Conservation (phyloP, 2,888 invertebrate species). For the Blastobasis lacticolella region DNA sequence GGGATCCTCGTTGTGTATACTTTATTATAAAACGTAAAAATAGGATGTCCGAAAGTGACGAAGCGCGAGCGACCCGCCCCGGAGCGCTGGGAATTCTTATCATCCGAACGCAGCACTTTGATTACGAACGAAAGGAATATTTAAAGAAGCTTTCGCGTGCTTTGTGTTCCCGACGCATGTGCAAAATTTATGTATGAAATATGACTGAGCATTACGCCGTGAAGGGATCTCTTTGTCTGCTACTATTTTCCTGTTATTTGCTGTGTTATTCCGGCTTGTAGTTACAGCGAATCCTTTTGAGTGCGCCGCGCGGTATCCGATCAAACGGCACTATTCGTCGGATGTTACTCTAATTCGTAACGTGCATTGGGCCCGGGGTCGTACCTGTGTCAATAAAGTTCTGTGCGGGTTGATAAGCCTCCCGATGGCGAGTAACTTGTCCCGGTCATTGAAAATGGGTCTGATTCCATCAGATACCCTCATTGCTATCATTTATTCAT, state of each 20-base stretch:
- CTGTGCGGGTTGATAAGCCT: constrained; percentile 14
- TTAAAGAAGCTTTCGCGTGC: constrained; percentile 58
- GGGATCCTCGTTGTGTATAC: neutral
- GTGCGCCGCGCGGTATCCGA: neutral
- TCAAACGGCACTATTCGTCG: neutral
- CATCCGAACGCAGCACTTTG: constrained; percentile 66
- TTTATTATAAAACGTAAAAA: too few relatives aligned
- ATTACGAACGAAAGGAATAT: constrained; percentile 67
- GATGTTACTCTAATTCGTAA: constrained; percentile 2
- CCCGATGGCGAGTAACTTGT: constrained; percentile 33
- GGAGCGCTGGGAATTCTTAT: constrained; percentile 65
- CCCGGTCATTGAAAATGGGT: constrained; percentile 52
- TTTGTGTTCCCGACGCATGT: constrained; percentile 57
- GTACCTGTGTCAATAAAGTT: constrained; percentile 6
- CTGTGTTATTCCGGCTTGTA: constrained; percentile 5
- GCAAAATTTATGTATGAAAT: constrained; percentile 56
- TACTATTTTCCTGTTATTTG: constrained; percentile 22
- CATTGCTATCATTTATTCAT: constrained; percentile 59
- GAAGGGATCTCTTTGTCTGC: constrained; percentile 25
- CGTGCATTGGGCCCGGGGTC: neutral
- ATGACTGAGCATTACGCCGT: constrained; percentile 37
- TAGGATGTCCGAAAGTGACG: neutral
- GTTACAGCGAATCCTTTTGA: neutral
- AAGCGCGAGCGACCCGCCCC: constrained; percentile 19
- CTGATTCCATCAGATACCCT: constrained; percentile 49